A percentile compares a stretch with the other conserved stretches of the same genome.
phyloP scores from a whole-genome alignment of 2,113 vertebrate species.

The Raja brachyura region DNA sequence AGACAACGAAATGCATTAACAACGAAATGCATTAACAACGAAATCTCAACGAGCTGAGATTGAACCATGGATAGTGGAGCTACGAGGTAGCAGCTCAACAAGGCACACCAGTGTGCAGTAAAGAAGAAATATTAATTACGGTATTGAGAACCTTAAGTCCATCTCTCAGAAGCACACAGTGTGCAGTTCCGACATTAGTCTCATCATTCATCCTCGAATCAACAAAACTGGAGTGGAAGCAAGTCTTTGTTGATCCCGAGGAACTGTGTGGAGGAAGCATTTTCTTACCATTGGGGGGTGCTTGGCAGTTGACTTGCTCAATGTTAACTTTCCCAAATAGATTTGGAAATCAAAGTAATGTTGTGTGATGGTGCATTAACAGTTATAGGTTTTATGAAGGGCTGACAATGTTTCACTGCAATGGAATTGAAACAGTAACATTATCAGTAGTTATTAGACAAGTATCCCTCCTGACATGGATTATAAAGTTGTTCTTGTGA shows the following conservation, averaged over 20 bases:
- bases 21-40: too few species aligned
- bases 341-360: not conserved
- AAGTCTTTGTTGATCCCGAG: too few species aligned
- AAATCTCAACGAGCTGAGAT: not conserved
- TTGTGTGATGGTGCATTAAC: not conserved
- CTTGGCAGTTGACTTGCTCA: not conserved
- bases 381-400: not conserved
- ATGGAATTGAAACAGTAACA: not conserved
- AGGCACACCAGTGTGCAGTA: too few species aligned
- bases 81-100: too few species aligned
- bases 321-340: not conserved
- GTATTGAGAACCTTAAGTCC: too few species aligned
- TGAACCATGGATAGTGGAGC: not conserved
- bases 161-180: too few species aligned
- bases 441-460: not conserved
- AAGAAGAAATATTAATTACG: too few species aligned
- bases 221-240: too few species aligned
- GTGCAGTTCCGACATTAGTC: too few species aligned
- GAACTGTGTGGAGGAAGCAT: too few species aligned
- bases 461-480: not conserved
- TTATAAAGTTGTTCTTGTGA: not conserved
- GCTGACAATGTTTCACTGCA: not conserved
- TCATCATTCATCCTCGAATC: too few species aligned
- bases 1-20: too few species aligned
- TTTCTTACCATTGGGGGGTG: not conserved